Evolutionary conservation across 2,888 invertebrate genomes (phyloP).

Genomic region (Cheilosia pagana): DNA sequence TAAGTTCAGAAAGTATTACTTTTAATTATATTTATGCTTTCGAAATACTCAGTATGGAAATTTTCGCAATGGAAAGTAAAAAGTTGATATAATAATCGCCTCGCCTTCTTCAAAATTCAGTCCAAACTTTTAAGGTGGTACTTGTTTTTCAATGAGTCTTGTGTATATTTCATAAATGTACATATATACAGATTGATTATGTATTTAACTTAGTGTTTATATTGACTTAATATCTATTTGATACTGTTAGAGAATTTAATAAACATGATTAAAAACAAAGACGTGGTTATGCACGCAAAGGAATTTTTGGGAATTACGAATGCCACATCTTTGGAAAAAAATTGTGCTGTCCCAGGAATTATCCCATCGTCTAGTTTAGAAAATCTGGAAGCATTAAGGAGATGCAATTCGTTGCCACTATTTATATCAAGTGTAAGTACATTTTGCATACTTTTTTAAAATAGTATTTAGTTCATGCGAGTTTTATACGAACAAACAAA

Average conservation of each 20-base stretch:
- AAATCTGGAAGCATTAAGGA: slow-evolving; percentile 52
- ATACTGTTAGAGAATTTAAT: slow-evolving; percentile 43
- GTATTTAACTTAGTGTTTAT: slow-evolving; percentile 37
- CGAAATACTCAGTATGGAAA: slow-evolving; percentile 36
- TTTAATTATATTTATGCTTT: slow-evolving; percentile 42
- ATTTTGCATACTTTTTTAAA: background rate
- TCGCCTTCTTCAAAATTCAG: slow-evolving; percentile 36
- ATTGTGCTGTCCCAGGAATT: slow-evolving; percentile 43
- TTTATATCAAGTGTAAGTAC: slow-evolving; percentile 55
- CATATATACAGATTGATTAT: slow-evolving; percentile 47
- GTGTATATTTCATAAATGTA: slow-evolving; percentile 36
- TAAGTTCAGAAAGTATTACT: slow-evolving; percentile 43
- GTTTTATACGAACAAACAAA: background rate
- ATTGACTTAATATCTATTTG: slow-evolving; percentile 49
- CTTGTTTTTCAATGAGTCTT: slow-evolving; percentile 41
- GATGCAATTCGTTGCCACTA: slow-evolving; percentile 62
- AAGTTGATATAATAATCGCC: slow-evolving; percentile 21
- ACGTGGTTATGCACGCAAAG: slow-evolving; percentile 58
- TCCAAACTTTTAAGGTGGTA: slow-evolving; percentile 45
- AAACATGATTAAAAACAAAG: slow-evolving; percentile 62
- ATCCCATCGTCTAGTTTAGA: slow-evolving; percentile 33
- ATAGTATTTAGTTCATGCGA: background rate
- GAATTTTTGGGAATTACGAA: slow-evolving; percentile 53
- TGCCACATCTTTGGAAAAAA: slow-evolving; percentile 61
- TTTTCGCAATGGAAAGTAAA: slow-evolving; percentile 38